phyloP scores from a whole-genome alignment of 2,113 vertebrate genomes.

The Ibidorhyncha struthersii region DNA sequence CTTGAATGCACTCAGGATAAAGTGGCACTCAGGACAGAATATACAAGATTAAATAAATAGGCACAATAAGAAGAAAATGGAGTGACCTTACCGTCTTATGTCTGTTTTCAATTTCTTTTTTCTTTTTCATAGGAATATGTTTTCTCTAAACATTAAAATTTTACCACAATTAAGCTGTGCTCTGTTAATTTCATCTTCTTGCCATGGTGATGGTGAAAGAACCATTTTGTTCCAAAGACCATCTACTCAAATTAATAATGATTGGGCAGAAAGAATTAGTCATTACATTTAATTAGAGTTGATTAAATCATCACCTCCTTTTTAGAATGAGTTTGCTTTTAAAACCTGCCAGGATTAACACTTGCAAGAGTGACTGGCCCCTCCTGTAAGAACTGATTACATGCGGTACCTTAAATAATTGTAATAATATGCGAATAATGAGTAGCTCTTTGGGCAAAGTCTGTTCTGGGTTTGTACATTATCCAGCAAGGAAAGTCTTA shows the following conservation, averaged over 20 bases:
- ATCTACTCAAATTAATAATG: not conserved
- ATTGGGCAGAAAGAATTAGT: not conserved
- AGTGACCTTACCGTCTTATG: not conserved
- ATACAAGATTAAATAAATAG: not conserved
- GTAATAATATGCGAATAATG: not conserved
- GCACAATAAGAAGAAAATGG: not conserved
- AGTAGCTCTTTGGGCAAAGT: not conserved
- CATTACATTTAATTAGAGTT: not conserved
- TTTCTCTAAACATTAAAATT: not conserved
- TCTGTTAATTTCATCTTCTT: not conserved
- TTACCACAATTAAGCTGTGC: not conserved
- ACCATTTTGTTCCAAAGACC: not conserved
- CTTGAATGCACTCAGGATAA: not conserved
- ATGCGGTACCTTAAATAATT: not conserved
- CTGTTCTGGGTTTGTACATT: not conserved
- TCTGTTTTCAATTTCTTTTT: not conserved
- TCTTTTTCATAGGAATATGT: not conserved
- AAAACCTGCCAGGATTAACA: not conserved
- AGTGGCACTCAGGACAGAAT: not conserved
- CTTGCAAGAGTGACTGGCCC: not conserved
- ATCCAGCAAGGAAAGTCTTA: not conserved
- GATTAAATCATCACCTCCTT: not conserved
- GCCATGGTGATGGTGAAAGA: not conserved
- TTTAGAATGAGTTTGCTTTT: not conserved
- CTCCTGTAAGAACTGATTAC: not conserved